Base-by-base conservation (phyloP, 2,797 vertebrate species). In the Microchirus variegatus region DNA sequence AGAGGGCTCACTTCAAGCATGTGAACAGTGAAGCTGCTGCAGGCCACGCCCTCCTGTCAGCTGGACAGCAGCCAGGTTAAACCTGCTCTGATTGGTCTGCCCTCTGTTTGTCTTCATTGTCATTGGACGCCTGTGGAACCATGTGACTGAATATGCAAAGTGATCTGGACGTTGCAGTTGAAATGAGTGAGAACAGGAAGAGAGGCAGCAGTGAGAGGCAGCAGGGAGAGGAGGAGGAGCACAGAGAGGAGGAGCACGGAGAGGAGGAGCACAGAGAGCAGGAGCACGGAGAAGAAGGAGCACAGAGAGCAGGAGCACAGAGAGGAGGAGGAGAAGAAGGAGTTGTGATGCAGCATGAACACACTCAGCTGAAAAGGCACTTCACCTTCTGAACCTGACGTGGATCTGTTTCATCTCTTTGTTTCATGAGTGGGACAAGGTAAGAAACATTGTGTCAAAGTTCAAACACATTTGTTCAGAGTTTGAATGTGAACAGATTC, bases 361-460 rank as follows among this genome's bases (percentile, higher is more conserved):
- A 0, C 2, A 8, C 3, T 10, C 8, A 16, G 9, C 26, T 51
- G 49, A 10, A 10, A 3, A 9, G 10, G 1, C 15, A 16, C 15
- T 9, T 11, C 16, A 18, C 8, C 8, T 5, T 8, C 10, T 10
- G 10, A 5, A 18, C 44, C 5, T 9, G 12, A 44, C 3, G 4
- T 16, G 43, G 59, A 59, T 1, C 44, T 0, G 5, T 13, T 7
- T 18, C 0, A 0, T 13, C 17, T 14, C n/a, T 18, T 63, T 59
- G 0, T 56, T 59, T 57, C 56, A 90, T 91, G 88, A 91, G 90
- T 83, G 88, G 90, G 38, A 69, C 90, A 51, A 91, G 91, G 91
- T 93, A 18, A 53, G 17, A 22, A 11, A 22, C 19, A 22, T 22
- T 2, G 2, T 22, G 2, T 5, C 26, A 31, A 5, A 31, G 26